Evolutionary conservation across 2,797 vertebrate genomes (phyloP), one percentile per base, ranked within the genome.

Genomic region (Typhlichthys subterraneus): DNA sequence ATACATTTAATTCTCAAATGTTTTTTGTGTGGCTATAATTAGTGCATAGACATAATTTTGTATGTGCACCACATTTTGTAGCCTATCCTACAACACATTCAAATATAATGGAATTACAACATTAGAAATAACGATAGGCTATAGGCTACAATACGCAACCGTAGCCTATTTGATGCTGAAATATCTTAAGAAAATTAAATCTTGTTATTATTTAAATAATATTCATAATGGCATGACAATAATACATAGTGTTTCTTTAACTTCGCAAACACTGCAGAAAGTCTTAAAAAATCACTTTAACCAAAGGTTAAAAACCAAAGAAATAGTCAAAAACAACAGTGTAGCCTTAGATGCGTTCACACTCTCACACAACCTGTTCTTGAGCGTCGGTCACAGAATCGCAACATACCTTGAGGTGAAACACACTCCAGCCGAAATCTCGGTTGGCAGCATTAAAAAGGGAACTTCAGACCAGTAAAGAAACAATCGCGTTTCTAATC

Each of bases 391-490:
- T 14, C 38, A 42, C 54, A 45, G 38, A 53, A 50, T n/a, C 54
- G 53, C 42, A 53, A 76, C 89, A 67, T 91, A 94, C 93, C 93
- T 94, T 85, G 91, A 91, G 81, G 90, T 92, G 89, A 93, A 94
- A 90, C 91, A 93, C 92, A 92, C 91, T 91, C 91, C 92, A 89
- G 79, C 91, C 77, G 91, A 87, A 85, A 89, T 87, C 91, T 94
- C 93, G 81, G 89, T 93, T 69, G 93, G 93, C 87, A 93, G 91
- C 93, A 94, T 94, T 78, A 88, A 93, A 91, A 85, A 73, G 75
- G 73, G 11, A 54, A 72, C 80, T 79, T 29, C 77, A 52, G 50
- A 57, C 67, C 75, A 47, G 65, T 47, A 60, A 73, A 85, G 45
- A 69, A 73, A 79, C 54, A 63, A 42, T 65, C 57, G 70, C 64